Percentiles rank a stretch among this genome's conserved stretches.
Conservation (phyloP, 2,113 vertebrate species). For the Mola mola region DNA sequence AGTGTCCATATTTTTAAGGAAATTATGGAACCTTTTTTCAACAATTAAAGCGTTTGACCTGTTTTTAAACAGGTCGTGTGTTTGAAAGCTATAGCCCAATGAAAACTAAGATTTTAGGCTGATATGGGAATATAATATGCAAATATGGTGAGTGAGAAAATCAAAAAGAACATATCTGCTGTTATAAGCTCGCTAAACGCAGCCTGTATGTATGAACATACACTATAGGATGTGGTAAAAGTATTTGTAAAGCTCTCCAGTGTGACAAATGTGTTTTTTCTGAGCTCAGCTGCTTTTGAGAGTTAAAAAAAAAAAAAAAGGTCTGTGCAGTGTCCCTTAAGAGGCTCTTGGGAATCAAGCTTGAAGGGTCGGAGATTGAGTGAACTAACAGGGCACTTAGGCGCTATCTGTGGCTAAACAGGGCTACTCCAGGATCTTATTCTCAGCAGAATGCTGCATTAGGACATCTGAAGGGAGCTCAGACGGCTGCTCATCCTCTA, state of each 20-base stretch:
- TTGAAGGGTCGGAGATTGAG: slow-evolving; percentile 56
- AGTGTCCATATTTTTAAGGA: neutral
- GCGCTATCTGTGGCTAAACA: slow-evolving; percentile 62
- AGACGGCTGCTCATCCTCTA: slow-evolving; percentile 55
- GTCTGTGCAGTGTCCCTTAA: slow-evolving; percentile 46
- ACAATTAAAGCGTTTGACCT: too few species aligned
- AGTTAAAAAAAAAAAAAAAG: slow-evolving; percentile 2
- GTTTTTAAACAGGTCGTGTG: too few species aligned
- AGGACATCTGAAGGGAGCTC: slow-evolving; percentile 50
- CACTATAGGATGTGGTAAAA: slow-evolving; percentile 1
- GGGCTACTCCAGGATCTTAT: slow-evolving; percentile 40
- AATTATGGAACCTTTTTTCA: neutral
- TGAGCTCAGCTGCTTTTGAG: slow-evolving; percentile 59
- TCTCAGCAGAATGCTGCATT: slow-evolving; percentile 46
- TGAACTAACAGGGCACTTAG: slow-evolving; percentile 68
- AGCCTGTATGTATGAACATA: slow-evolving; percentile 5
- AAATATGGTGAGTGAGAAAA: too few species aligned
- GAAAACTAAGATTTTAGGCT: too few species aligned
- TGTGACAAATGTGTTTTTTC: slow-evolving; percentile 62
- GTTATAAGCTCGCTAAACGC: slow-evolving; percentile 8
- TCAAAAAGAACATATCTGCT: slow-evolving; percentile 5
- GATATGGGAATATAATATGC: neutral
- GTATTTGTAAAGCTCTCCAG: slow-evolving; percentile 44
- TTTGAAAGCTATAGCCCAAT: too few species aligned
- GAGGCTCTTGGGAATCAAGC: slow-evolving; percentile 53